A percentile compares a stretch with the other conserved stretches of the same genome.
phyloP scores from a whole-genome alignment of 1,140 invertebrate species.

The Trachelipus rathkii region DNA sequence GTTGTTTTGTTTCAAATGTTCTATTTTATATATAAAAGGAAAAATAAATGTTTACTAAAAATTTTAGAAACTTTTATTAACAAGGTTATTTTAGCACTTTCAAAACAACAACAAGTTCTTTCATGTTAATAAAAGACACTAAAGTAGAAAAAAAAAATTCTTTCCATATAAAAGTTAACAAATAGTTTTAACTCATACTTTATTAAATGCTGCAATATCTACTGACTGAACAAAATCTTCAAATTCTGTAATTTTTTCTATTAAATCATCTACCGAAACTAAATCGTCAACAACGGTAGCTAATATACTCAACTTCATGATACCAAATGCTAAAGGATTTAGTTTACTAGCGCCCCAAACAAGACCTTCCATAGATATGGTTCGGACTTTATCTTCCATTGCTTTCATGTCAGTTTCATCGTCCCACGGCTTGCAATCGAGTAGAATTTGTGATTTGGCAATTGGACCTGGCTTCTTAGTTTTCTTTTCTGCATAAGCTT shows the following conservation, averaged over 20 bases:
- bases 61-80: no score
- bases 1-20: no score
- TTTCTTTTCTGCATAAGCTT: slow-evolving; percentile 88
- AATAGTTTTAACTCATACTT: slow-evolving; percentile 66
- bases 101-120: no score
- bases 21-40: no score
- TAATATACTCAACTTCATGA: slow-evolving; percentile 88
- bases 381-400: slow-evolving; percentile 76
- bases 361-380: slow-evolving; percentile 76
- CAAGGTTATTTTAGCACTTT: no score
- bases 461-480: slow-evolving; percentile 83
- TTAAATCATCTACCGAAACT: slow-evolving; percentile 79
- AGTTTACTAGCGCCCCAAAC: slow-evolving; percentile 84
- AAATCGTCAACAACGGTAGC: slow-evolving; percentile 95
- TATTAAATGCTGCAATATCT: slow-evolving; percentile 86
- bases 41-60: no score
- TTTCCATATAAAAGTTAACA: no score
- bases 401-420: slow-evolving; percentile 90
- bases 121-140: no score
- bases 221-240: slow-evolving; percentile 69
- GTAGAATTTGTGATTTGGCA: slow-evolving; percentile 88
- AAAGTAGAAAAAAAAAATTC: no score
- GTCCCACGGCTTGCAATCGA: slow-evolving; percentile 96
- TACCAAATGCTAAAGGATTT: slow-evolving; percentile 89
- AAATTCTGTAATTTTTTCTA: slow-evolving; percentile 77